phyloP scores from a whole-genome alignment of 2,113 vertebrate species.

The cat (Felis catus) region F.catus_Fca126_mat1.0 CM031425.1:40808501-40809000 shows the following conservation, averaged over 20 bases:
- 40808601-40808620: background rate
- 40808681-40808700: background rate
- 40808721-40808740: background rate
- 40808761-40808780: background rate
- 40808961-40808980: background rate
- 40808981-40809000: background rate
- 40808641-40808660: background rate
- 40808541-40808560: conserved; percentile 31
- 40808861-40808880: background rate
- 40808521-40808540: background rate
- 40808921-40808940: background rate
- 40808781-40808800: background rate
- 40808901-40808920: background rate
- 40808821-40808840: background rate
- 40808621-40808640: background rate
- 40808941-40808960: background rate
- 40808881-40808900: background rate
- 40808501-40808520: background rate
- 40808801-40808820: background rate
- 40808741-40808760: background rate
- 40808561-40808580: background rate
- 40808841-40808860: background rate
- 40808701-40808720: background rate
- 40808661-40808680: background rate
- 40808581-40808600: background rate